Conservation (phyloP, 2,113 vertebrate genomes). For the Laticauda laticaudata region DNA sequence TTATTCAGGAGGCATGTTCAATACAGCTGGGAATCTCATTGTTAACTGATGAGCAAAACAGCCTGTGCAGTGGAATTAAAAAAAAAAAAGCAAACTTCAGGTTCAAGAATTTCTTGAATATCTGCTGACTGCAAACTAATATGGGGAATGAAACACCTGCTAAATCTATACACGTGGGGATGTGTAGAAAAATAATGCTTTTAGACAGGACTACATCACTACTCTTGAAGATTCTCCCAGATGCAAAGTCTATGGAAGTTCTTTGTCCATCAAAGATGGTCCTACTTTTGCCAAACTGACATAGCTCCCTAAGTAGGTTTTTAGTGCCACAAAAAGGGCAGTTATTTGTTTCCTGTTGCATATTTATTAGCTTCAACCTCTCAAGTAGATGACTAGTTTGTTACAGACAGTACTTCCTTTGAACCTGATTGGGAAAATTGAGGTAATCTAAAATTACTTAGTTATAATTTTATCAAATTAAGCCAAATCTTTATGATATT, state of each 20-base stretch:
- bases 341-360: neutral
- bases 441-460: neutral
- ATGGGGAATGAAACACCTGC: constrained; percentile 5
- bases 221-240: neutral
- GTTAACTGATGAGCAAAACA: constrained; percentile 35
- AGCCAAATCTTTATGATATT: neutral
- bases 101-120: constrained; percentile 27
- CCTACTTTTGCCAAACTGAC: neutral
- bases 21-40: constrained; percentile 39
- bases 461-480: neutral
- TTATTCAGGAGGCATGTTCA: constrained; percentile 44
- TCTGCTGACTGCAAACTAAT: constrained; percentile 10
- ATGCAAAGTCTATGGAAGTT: neutral
- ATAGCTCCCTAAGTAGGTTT: neutral
- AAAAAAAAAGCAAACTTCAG: neutral
- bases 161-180: neutral
- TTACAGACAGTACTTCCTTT: neutral
- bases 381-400: neutral
- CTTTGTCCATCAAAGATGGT: neutral
- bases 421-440: neutral
- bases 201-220: neutral
- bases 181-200: neutral
- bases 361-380: neutral
- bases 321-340: neutral
- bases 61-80: neutral